Percentiles rank a stretch among this genome's conserved stretches.
These are phyloP conservation scores for Xiphorhynchus elegans DNA, from an alignment of 2,113 vertebrate genomes.

Conservation along the genomic window DNA sequence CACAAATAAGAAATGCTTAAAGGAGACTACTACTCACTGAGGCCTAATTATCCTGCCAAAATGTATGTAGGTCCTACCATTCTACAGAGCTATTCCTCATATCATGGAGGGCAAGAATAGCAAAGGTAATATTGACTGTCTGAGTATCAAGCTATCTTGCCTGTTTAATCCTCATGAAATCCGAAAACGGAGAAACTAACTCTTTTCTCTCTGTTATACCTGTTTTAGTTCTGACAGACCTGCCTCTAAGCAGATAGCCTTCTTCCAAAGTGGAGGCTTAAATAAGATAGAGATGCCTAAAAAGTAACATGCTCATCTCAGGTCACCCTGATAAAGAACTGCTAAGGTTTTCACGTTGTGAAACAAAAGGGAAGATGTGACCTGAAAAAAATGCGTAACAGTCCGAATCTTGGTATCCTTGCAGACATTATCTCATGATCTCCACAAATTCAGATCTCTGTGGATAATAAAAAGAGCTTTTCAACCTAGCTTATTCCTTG, in stretches of 20 bases:
- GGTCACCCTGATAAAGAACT: not conserved
- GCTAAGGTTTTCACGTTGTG: not conserved
- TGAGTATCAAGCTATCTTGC: not conserved
- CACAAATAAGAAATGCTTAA: not conserved
- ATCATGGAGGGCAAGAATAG: rapidly evolving
- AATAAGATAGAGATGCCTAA: not conserved
- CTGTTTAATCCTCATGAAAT: not conserved
- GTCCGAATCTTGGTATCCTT: not conserved
- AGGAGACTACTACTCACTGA: not conserved
- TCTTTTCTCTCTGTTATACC: not conserved
- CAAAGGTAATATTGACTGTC: not conserved
- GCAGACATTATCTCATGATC: not conserved
- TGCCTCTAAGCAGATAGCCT: not conserved
- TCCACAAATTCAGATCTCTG: not conserved
- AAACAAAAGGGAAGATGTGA: not conserved
- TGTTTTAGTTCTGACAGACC: not conserved
- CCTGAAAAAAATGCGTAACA: not conserved
- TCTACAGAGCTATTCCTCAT: not conserved
- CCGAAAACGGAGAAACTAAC: not conserved
- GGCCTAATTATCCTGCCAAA: not conserved
- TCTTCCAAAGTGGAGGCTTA: not conserved
- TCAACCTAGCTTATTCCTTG: not conserved
- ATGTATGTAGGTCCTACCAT: not conserved
- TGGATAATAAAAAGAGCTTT: not conserved
- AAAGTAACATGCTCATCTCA: not conserved